phyloP scores from a whole-genome alignment of 2,888 invertebrate species.

The Omphaloscelis lunosa region DNA sequence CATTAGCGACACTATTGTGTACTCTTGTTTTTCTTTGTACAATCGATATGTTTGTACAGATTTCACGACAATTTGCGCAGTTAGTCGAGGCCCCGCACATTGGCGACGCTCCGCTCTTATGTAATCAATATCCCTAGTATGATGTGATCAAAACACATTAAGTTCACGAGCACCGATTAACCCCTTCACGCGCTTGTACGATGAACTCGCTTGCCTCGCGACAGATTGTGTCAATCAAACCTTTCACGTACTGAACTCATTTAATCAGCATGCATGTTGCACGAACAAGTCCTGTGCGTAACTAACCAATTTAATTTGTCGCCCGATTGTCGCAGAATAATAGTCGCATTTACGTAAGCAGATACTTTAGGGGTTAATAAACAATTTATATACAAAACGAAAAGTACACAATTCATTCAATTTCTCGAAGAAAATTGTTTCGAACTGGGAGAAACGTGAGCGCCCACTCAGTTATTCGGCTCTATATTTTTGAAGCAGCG shows the following conservation, averaged over 20 bases:
- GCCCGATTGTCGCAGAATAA: conserved; percentile 42
- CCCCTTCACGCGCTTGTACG: conserved; percentile 28
- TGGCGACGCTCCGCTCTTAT: conserved; percentile 74
- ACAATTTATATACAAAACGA: conserved; percentile 64
- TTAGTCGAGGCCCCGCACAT: conserved; percentile 70
- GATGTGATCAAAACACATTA: conserved; percentile 48
- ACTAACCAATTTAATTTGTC: conserved; percentile 50
- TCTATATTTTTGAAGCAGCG: conserved; percentile 73
- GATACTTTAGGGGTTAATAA: conserved; percentile 62
- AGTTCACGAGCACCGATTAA: conserved; percentile 61
- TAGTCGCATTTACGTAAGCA: conserved; percentile 61
- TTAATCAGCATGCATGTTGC: conserved; percentile 46
- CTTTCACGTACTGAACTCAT: conserved; percentile 37
- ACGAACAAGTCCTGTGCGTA: conserved; percentile 29
- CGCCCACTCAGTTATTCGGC: conserved; percentile 69
- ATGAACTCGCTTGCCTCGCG: conserved; percentile 36
- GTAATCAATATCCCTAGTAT: conserved; percentile 72
- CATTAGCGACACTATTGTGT: conserved; percentile 77
- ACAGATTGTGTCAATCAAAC: conserved; percentile 48
- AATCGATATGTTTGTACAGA: conserved; percentile 85
- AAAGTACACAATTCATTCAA: conserved; percentile 68
- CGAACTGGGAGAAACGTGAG: conserved; percentile 70
- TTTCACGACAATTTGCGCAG: conserved; percentile 86
- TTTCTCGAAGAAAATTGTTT: conserved; percentile 68
- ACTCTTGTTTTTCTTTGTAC: conserved; percentile 80